These are phyloP conservation scores for Rhinogobius similis DNA, from an alignment of 2,113 vertebrate species.

Conservation along the genomic window DNA sequence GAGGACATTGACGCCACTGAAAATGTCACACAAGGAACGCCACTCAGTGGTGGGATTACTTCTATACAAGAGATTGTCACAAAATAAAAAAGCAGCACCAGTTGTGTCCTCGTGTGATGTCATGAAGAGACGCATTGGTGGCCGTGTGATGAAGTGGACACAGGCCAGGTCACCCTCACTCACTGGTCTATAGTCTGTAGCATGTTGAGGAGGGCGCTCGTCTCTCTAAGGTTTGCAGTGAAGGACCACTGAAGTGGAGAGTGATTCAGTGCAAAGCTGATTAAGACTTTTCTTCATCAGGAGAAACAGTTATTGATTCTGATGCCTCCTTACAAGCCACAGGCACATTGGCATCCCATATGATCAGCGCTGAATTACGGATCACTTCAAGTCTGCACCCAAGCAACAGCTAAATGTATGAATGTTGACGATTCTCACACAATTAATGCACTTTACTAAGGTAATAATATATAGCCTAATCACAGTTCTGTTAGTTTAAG, in stretches of 20 bases:
- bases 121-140: constrained; percentile 45
- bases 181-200: constrained; percentile 22
- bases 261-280: constrained; percentile 70
- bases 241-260: constrained; percentile 70
- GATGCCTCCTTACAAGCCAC: constrained; percentile 48
- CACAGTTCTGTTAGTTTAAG: constrained; percentile 58
- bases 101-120: constrained; percentile 53
- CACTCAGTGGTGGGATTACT: constrained; percentile 53
- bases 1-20: constrained; percentile 58
- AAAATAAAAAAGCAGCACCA: constrained; percentile 79
- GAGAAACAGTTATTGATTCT: constrained; percentile 48
- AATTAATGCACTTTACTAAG: constrained; percentile 68
- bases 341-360: constrained; percentile 69
- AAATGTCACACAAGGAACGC: constrained; percentile 59
- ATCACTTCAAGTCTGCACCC: constrained; percentile 54
- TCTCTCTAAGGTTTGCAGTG: constrained; percentile 77
- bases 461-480: constrained; percentile 62
- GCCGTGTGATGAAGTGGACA: constrained; percentile 29
- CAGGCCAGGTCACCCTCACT: constrained; percentile 10
- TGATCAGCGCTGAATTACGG: constrained; percentile 49
- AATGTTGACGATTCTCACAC: constrained; percentile 50
- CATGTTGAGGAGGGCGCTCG: constrained; percentile 72
- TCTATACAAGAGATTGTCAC: constrained; percentile 93
- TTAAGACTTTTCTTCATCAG: constrained; percentile 68
- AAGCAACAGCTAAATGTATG: constrained; percentile 50